phyloP scores from a whole-genome alignment of 2,797 vertebrate genomes.

The Hypotaenidia philippensis region DNA sequence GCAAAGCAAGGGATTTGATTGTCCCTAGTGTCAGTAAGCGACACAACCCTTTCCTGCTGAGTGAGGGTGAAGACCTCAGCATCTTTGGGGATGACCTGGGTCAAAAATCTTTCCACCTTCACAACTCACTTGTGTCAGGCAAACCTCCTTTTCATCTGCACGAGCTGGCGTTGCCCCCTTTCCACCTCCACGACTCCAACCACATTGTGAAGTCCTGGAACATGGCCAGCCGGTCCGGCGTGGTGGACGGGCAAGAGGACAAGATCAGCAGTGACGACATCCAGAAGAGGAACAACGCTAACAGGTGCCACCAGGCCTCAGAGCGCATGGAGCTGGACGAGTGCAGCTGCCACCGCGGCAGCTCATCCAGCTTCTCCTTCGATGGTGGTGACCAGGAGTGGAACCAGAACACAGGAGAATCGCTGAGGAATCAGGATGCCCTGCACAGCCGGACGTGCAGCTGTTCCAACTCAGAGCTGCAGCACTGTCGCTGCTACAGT shows the following conservation, averaged over 20 bases:
- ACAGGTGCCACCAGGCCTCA: constrained; percentile 70
- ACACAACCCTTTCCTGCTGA: constrained; percentile 92
- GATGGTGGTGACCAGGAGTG: constrained; percentile 91
- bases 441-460: constrained; percentile 78
- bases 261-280: constrained; percentile 69
- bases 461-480: constrained; percentile 79
- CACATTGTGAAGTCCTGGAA: constrained; percentile 80
- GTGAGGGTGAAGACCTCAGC: constrained; percentile 82
- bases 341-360: constrained; percentile 83
- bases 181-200: constrained; percentile 71
- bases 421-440: constrained; percentile 77
- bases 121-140: constrained; percentile 71
- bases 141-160: constrained; percentile 79
- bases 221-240: constrained; percentile 65
- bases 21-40: constrained; percentile 73
- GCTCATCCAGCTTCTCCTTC: constrained; percentile 89
- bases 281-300: constrained; percentile 47
- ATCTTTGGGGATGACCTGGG: constrained; percentile 65
- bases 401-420: constrained; percentile 83
- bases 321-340: constrained; percentile 85
- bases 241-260: constrained; percentile 80
- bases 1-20: constrained; percentile 63
- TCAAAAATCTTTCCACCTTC: constrained; percentile 88
- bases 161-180: constrained; percentile 73
- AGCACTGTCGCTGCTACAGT: constrained; percentile 86